Evolutionary conservation across 2,797 vertebrate species (phyloP), one percentile per base, ranked within the genome.

Genomic region (Danio kyathit): DNA sequence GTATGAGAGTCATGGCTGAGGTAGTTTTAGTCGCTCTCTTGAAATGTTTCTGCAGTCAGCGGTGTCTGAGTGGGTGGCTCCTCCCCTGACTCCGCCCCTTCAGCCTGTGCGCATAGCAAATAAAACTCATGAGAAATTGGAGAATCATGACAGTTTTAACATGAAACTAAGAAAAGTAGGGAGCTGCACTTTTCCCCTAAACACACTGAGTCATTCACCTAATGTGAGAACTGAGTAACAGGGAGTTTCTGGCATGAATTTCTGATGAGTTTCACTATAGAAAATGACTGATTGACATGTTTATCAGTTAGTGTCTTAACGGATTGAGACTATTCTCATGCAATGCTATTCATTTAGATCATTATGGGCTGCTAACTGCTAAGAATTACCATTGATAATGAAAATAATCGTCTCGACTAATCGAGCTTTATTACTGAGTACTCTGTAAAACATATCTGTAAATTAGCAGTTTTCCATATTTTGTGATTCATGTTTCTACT

Each of bases 121-220:
- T 38, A 66, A 54, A 19, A 74, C 16, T 11, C 38, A 29, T 43
- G 41, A 67, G 85, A 51, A 67, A 38, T 66, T 75, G 85, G 83
- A 88, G 84, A 92, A 88, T 85, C 85, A 86, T 81, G 87, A 91
- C 92, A 75, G 93, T 94, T 94, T 88, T 85, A 87, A 88, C 91
- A 94, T 93, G 93, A 95, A 95, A 94, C 92, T 87, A 89, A 93
- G 89, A 93, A 92, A 89, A 89, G 88, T 89, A 89, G 81, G 89
- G 89, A 92, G 92, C 90, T 90, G 29, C 29, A 29, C 84, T 86
- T 81, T 93, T 94, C 93, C 92, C 90, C 90, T 90, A 86, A 80
- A 74, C 56, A 83, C 83, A 91, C 92, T 94, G 93, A 95, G 91
- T 95, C 93, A 95, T 94, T 94, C 89, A 90, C 90, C 46, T 73